Percentiles rank a stretch among this genome's conserved stretches.
phyloP scores from a whole-genome alignment of 2,888 invertebrate species.

The Ectemnius cavifrons region DNA sequence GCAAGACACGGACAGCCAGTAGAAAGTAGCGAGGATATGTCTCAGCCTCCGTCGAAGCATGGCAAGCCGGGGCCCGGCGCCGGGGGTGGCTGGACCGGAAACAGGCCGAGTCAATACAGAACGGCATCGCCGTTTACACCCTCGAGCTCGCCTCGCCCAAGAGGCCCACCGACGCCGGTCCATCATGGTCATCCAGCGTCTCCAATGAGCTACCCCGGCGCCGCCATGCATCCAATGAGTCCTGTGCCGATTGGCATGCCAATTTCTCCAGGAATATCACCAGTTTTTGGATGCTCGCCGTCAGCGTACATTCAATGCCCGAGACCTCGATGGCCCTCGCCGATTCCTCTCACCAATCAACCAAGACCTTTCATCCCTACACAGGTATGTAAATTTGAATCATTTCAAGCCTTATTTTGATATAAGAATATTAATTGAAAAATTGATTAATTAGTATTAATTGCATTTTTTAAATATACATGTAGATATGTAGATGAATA shows the following conservation, averaged over 20 bases:
- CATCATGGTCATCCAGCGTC: constrained; percentile 76
- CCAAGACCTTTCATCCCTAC: constrained; percentile 80
- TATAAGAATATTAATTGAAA: no score
- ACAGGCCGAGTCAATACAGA: constrained; percentile 81
- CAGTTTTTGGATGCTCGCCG: constrained; percentile 77
- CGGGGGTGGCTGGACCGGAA: constrained; percentile 76
- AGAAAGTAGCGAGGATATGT: constrained; percentile 59
- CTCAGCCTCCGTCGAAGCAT: constrained; percentile 74
- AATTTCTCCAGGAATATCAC: constrained; percentile 83
- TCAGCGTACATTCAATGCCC: constrained; percentile 83
- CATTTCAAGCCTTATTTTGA: background rate
- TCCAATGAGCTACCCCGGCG: constrained; percentile 80
- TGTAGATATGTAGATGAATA: no score
- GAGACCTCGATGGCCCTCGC: constrained; percentile 83
- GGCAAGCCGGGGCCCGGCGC: constrained; percentile 74
- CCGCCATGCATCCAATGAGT: constrained; percentile 74
- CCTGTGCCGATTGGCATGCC: constrained; percentile 83
- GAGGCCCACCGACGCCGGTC: constrained; percentile 56
- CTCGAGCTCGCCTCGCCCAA: constrained; percentile 80
- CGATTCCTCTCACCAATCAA: constrained; percentile 77
- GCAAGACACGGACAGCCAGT: background rate
- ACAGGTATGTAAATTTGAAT: constrained; percentile 64
- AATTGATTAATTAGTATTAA: no score
- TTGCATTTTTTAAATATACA: no score
- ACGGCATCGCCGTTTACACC: constrained; percentile 88